Evolutionary conservation across 1,140 invertebrate species (phyloP), one percentile per base, ranked within the genome.

Genomic region (Condylostylus longicornis): DNA sequence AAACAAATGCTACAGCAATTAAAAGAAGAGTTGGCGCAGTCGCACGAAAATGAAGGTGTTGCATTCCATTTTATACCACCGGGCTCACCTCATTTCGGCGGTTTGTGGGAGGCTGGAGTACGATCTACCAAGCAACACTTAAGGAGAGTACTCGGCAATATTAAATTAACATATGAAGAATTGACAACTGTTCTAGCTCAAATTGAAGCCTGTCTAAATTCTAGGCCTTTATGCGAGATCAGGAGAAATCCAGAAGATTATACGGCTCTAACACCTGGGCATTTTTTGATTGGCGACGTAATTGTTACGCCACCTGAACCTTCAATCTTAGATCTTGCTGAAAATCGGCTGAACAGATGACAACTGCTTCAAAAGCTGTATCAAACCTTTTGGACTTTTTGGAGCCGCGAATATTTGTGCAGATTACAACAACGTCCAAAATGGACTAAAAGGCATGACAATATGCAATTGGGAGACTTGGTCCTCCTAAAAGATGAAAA

Each of bases 401-500:
- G 53, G 54, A 15, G 33, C n/a, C 17, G 23, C 12, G 49, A 56
- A 27, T 54, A 49, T 35, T 13, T 56, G 3, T 10, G 19, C 4
- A 19, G 38, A 18, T 35, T 47, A 3, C 43, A 44, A 37, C 21
- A 40, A 20, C 22, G 46, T 2, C 43, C 41, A 3, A 49, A 43
- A 25, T 49, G 45, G 47, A 18, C 5, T 12, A 5, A 20, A 33
- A 5, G 22, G n/a, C 9, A 15, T 23, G 20, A 35, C 13, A 33
- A 43, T 15, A 17, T 49, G 3, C 21, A 42, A 37, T 12, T 21
- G 3, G 37, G 35, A 19, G 43, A 46, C 18, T 13, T 50, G 12
- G 58, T 62, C 2, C 29, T 63, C 0, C 35, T 62, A 6, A 53
- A 52, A 33, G 37, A 49, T 21, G 49, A 57, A 6, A 44, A 42